Conservation (phyloP, 1,140 invertebrate genomes). For the Schmidtea mediterranea region DNA sequence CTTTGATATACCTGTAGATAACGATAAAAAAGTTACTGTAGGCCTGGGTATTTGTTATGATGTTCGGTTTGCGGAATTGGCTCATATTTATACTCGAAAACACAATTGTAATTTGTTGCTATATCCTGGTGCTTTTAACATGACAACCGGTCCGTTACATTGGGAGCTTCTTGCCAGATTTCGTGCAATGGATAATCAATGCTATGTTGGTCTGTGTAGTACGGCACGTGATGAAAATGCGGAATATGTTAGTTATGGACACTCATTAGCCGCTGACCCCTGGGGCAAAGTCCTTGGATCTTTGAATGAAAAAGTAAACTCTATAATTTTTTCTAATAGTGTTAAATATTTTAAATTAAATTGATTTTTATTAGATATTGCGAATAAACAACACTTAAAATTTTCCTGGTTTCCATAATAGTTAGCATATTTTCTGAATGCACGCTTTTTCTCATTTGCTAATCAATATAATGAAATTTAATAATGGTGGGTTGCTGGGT, state of each 20-base stretch:
- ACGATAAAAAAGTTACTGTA: constrained; percentile 27
- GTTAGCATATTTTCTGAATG: too few relatives aligned
- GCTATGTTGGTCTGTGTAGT: constrained; percentile 30
- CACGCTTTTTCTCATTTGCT: too few relatives aligned
- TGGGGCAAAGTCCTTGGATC: constrained; percentile 51
- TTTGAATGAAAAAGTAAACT: constrained; percentile 39
- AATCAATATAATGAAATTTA: too few relatives aligned
- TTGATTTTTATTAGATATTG: too few relatives aligned
- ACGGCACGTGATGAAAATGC: constrained; percentile 44
- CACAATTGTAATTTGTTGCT: constrained; percentile 50
- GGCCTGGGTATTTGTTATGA: constrained; percentile 82
- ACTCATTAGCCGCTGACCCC: constrained; percentile 53
- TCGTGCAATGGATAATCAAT: constrained; percentile 54
- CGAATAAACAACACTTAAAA: too few relatives aligned
- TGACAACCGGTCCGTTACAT: constrained; percentile 69
- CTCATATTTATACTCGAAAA: constrained; percentile 1
- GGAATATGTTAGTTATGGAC: constrained; percentile 60
- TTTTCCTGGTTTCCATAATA: too few relatives aligned
- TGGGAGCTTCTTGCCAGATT: constrained; percentile 55
- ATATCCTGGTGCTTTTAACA: constrained; percentile 78
- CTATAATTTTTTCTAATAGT: too few relatives aligned
- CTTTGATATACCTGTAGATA: constrained; percentile 33
- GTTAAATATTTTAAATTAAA: too few relatives aligned
- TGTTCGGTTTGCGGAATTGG: constrained; percentile 38
- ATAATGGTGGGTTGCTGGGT: too few relatives aligned